These are phyloP conservation scores for Silurus glanis DNA, from an alignment of 2,113 vertebrate genomes.

Conservation along the genomic window DNA sequence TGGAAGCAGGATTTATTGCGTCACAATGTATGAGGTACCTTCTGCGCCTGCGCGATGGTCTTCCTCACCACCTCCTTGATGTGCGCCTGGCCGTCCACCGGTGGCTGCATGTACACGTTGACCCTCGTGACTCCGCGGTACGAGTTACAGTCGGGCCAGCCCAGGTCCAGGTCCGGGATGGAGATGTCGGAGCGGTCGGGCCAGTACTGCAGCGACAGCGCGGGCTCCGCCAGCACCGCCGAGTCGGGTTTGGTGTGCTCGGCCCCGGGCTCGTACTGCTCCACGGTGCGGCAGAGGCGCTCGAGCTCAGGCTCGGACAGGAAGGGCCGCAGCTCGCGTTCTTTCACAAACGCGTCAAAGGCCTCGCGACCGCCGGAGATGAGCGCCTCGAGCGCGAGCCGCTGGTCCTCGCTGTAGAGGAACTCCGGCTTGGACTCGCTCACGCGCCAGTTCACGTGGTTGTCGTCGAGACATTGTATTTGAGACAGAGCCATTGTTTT, in stretches of 20 bases:
- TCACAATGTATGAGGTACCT: slow-evolving; percentile 68
- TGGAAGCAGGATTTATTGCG: neutral
- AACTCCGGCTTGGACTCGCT: slow-evolving; percentile 93
- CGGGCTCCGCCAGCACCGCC: slow-evolving; percentile 63
- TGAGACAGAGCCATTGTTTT: slow-evolving; percentile 97
- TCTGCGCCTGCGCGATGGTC: slow-evolving; percentile 88
- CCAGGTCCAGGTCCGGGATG: slow-evolving; percentile 89
- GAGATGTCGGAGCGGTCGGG: slow-evolving; percentile 89
- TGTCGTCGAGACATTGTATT: slow-evolving; percentile 91
- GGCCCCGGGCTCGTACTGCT: slow-evolving; percentile 82
- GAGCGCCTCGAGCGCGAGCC: slow-evolving; percentile 86
- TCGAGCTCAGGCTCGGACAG: slow-evolving; percentile 86
- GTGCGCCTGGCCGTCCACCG: slow-evolving; percentile 83
- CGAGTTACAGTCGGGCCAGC: slow-evolving; percentile 87
- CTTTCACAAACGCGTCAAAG: slow-evolving; percentile 77
- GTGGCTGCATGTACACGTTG: slow-evolving; percentile 90
- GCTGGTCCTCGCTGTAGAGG: slow-evolving; percentile 93
- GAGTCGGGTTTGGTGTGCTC: slow-evolving; percentile 68
- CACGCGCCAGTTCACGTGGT: slow-evolving; percentile 91
- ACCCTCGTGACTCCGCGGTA: slow-evolving; percentile 93
- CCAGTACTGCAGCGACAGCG: slow-evolving; percentile 91
- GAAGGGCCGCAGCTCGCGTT: slow-evolving; percentile 81
- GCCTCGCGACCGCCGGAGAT: slow-evolving; percentile 74
- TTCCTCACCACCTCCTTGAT: slow-evolving; percentile 96
- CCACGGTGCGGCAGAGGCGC: slow-evolving; percentile 71